Conservation (phyloP, 2,113 vertebrate genomes). For the Chionodraco myersi region DNA sequence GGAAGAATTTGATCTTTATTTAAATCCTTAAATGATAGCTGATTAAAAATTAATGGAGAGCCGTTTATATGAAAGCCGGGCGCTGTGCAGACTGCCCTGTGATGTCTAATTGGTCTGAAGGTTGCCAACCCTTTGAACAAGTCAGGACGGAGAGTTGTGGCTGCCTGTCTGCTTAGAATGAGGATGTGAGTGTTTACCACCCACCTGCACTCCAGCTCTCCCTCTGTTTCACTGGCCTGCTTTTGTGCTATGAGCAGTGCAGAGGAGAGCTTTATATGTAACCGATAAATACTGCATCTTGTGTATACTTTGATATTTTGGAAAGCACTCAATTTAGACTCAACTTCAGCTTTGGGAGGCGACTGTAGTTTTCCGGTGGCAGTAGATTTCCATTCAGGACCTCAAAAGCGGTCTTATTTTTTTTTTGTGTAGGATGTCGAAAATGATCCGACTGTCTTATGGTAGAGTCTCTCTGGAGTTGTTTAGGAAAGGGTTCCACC, state of each 20-base stretch:
- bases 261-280: background rate
- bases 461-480: constrained; percentile 46
- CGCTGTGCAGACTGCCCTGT: constrained; percentile 79
- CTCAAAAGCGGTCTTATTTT: constrained; percentile 35
- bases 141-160: constrained; percentile 73
- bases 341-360: constrained; percentile 53
- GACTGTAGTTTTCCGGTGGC: constrained; percentile 31
- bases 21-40: constrained; percentile 85
- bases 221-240: constrained; percentile 31
- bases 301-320: constrained; percentile 16
- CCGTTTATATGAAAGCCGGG: constrained; percentile 79
- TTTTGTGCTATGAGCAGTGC: constrained; percentile 18
- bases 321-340: constrained; percentile 30
- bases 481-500: constrained; percentile 34
- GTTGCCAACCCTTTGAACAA: constrained; percentile 84
- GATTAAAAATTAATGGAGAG: constrained; percentile 83
- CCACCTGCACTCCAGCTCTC: constrained; percentile 58
- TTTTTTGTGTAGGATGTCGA: constrained; percentile 7
- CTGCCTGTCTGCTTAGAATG: constrained; percentile 73
- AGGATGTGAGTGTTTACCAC: constrained; percentile 78
- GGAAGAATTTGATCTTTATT: constrained; percentile 85
- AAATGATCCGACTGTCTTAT: constrained; percentile 61
- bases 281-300: constrained; percentile 4
- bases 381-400: constrained; percentile 51
- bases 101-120: constrained; percentile 85